Evolutionary conservation across 1,140 invertebrate genomes (phyloP).

Genomic region (Eupristina koningsbergeri): DNA sequence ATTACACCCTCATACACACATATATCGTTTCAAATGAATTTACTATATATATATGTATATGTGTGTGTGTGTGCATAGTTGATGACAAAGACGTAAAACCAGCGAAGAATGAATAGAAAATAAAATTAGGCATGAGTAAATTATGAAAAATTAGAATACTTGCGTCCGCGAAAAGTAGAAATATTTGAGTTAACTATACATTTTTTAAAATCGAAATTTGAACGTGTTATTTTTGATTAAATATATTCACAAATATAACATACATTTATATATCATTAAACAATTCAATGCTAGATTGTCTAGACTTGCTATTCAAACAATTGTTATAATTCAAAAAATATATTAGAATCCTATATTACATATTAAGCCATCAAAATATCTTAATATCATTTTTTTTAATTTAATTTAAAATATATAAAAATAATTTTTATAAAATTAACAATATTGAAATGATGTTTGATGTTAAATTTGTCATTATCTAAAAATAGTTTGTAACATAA

Average conservation of each 20-base stretch:
- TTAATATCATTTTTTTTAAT: not conserved
- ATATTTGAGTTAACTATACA: slow-evolving; percentile 57
- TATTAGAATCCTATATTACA: not conserved
- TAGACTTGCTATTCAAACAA: not conserved
- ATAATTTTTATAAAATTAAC: not conserved
- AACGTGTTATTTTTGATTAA: slow-evolving; percentile 57
- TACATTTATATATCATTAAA: slow-evolving; percentile 7
- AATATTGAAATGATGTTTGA: not conserved
- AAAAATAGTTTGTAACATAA: not conserved
- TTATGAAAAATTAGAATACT: slow-evolving; percentile 53
- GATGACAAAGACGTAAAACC: slow-evolving; percentile 55
- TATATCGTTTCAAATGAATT: too few species aligned
- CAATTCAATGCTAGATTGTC: not conserved
- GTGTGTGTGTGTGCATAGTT: slow-evolving; percentile 63
- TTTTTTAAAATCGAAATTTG: slow-evolving; percentile 63
- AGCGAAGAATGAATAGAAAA: not conserved
- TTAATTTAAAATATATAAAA: not conserved
- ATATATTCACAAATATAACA: slow-evolving; percentile 4
- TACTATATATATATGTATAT: slow-evolving; percentile 57
- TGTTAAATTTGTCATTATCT: not conserved
- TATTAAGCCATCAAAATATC: not conserved
- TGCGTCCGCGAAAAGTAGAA: slow-evolving; percentile 63
- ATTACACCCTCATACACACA: too few species aligned
- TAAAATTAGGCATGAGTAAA: not conserved
- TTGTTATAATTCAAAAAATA: too few species aligned